Base-by-base conservation (phyloP, 2,888 invertebrate species). In the Drosophila sordidula region DNA sequence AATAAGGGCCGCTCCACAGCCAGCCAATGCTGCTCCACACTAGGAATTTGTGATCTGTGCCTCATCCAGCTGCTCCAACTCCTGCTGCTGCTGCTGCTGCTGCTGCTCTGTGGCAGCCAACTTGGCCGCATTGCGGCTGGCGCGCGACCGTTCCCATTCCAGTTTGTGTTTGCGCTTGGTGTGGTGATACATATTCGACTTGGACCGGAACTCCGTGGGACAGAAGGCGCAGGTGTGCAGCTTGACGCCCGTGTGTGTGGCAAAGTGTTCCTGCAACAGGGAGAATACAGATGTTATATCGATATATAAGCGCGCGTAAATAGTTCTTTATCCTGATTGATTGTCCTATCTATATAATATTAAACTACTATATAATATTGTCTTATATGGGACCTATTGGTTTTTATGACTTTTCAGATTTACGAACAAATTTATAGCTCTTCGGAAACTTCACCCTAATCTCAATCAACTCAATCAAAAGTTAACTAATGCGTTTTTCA, bases 151-250 rank as follows among this genome's bases (percentile, higher is more conserved):
- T 50, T 89, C 80, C 91, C 90, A 90, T 63, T 90, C 90, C 4
- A 79, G 58, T 49, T 88, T 87, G 63, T 90, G 90, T 59, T 88
- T 84, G 38, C 90, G 90, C 63, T 90, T 90, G 25, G 91, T 88
- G 51, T 90, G 91, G 47, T 89, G 90, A 66, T 90, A 90, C 90
- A 91, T 90, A 69, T 90, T 90, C n/a, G 90, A 90, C 46, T 85
- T 90, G 16, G 91, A 90, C 18, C 90, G 89, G 36, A 89, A 90
- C 51, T 90, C 90, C 29, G 90, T 91, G 58, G 89, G 78, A 45
- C 90, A 90, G 50, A 91, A 90, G 38, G 90, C 83, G 79, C 90
- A 90, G 58, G 87, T 86, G 62, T 90, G 91, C 14, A 90, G 78
- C 59, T 89, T 90, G 25, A 77, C 87, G 46, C 90, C 90, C 4